Percentiles rank a stretch among this genome's conserved stretches.
Conservation (phyloP, 2,888 invertebrate genomes). For the Luperina testacea region DNA sequence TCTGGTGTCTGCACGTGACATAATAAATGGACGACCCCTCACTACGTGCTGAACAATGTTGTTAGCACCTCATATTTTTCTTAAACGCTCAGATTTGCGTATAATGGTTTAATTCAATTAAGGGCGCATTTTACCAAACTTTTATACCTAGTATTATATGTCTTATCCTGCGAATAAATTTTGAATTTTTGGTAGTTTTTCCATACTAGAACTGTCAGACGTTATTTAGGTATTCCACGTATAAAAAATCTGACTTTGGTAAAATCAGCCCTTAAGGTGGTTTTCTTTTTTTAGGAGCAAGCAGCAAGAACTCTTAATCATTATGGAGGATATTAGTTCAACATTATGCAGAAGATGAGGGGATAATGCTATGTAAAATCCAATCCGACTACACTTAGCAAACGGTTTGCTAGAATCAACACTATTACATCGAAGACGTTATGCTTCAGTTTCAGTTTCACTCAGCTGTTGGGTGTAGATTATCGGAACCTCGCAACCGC, state of each 20-base stretch:
- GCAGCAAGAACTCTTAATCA: neutral
- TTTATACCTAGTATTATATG: too few relatives aligned
- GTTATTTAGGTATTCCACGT: too few relatives aligned
- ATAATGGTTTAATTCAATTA: slow-evolving; percentile 18
- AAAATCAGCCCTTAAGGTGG: too few relatives aligned
- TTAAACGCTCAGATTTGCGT: slow-evolving; percentile 21
- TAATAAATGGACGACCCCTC: slow-evolving; percentile 56
- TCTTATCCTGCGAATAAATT: too few relatives aligned
- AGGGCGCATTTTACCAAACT: too few relatives aligned
- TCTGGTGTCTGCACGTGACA: slow-evolving; percentile 46
- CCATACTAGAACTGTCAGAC: too few relatives aligned
- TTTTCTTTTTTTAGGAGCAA: neutral
- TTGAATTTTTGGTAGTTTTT: too few relatives aligned
- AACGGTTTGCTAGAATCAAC: slow-evolving; percentile 4
- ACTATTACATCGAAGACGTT: slow-evolving; percentile 2
- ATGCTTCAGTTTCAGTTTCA: slow-evolving; percentile 5
- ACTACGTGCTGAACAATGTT: slow-evolving; percentile 36
- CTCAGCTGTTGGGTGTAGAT: neutral
- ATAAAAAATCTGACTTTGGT: too few relatives aligned
- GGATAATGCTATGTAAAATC: slow-evolving; percentile 23
- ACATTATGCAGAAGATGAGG: slow-evolving; percentile 16
- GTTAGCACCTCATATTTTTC: slow-evolving; percentile 62
- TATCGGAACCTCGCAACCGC: slow-evolving; percentile 26
- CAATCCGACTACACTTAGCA: neutral
- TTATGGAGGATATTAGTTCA: neutral